Evolutionary conservation across 2,797 vertebrate genomes (phyloP), one percentile per base, ranked within the genome.

Genomic region (Cryptoblepharus egeriae): DNA sequence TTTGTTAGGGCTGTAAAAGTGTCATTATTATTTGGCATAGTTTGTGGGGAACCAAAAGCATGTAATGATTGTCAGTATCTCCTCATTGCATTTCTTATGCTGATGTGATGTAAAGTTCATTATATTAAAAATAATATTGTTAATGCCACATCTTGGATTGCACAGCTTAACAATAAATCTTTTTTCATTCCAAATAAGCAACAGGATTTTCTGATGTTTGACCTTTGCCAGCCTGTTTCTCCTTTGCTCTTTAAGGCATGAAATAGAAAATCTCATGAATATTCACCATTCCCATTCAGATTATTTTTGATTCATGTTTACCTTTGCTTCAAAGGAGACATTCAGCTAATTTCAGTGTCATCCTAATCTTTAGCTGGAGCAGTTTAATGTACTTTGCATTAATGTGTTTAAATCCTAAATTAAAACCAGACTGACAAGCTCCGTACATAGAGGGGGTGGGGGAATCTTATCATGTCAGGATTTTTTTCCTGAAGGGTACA

Each of bases 281-380:
- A 88, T 77, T 18, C 78, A 88, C 12, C 20, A 79, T 75, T 92
- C 75, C 7, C 30, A 75, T 77, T 81, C 86, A 81, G 67, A 87
- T 60, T 92, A 88, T 90, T 92, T 91, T 91, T 87, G 24, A 85
- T 88, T 87, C 85, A 30, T 88, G 39, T 93, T 95, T 94, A 93
- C 61, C 42, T 93, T 90, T 91, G 71, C 76, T 89, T 92, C 84
- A 88, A 91, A 92, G 60, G 78, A 86, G 67, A 74, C 24, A 88
- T 88, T 65, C 71, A 90, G 26, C 52, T 90, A 90, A 89, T 91
- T 93, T 95, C 85, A 73, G n/a, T 88, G 64, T 32, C 49, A 90
- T 22, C 35, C 26, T 91, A 87, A 88, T 93, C 85, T 85, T 89
- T 65, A 91, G 88, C 22, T 65, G 88, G 32, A 88, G 37, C 1